Percentiles rank a stretch among this genome's conserved stretches.
Conservation (phyloP, 92 coral and sea anemone species). For the Isaurus tuberculatus region DNA sequence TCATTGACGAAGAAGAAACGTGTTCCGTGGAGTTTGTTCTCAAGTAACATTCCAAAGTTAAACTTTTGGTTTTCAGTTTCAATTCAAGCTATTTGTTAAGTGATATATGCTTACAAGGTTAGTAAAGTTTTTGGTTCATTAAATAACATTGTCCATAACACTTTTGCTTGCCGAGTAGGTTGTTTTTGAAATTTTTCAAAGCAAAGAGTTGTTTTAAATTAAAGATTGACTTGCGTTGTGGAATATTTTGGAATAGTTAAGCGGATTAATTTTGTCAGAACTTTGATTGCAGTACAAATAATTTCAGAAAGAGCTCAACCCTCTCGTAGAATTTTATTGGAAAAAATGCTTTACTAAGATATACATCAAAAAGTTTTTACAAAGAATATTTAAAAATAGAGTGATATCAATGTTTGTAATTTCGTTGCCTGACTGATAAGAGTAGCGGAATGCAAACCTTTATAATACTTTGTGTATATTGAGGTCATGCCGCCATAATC, state of each 20-base stretch:
- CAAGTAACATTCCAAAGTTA: not conserved
- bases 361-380: no score
- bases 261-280: not conserved
- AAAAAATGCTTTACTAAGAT: no score
- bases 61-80: constrained; percentile 1
- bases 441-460: no score
- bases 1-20: constrained; percentile 11
- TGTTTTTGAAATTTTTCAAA: not conserved
- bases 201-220: not conserved
- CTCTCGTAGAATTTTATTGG: not conserved
- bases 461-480: no score
- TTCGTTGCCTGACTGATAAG: no score
- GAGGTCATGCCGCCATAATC: no score
- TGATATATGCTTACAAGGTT: not conserved
- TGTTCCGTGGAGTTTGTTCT: not conserved
- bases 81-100: not conserved
- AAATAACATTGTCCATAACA: not conserved
- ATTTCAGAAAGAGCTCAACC: not conserved
- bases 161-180: no score
- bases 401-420: no score
- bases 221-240: not conserved
- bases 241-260: not conserved
- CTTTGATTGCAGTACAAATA: not conserved
- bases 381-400: no score
- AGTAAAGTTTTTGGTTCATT: not conserved